These are phyloP conservation scores for Cotesia typhae DNA, from an alignment of 1,140 invertebrate genomes.

Conservation along the genomic window DNA sequence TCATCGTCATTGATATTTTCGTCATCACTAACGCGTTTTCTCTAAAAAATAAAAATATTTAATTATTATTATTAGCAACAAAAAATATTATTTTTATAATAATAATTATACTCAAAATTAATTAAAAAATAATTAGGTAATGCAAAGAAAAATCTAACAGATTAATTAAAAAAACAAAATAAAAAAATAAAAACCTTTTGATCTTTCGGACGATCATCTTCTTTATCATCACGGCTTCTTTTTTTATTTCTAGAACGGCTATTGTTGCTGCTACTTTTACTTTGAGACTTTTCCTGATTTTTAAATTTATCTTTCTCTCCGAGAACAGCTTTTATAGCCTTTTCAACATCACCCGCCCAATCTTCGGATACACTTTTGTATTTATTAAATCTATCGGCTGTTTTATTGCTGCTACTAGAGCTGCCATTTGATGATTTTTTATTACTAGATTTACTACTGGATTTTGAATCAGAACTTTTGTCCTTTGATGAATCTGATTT, in stretches of 20 bases:
- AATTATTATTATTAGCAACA: slow-evolving; percentile 32
- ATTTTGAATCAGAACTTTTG: slow-evolving; percentile 55
- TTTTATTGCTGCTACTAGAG: slow-evolving; percentile 39
- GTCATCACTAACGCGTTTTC: slow-evolving; percentile 58
- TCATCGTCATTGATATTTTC: slow-evolving; percentile 75
- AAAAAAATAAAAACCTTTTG: slow-evolving; percentile 47
- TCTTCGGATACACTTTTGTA: slow-evolving; percentile 71
- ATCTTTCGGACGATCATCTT: slow-evolving; percentile 64
- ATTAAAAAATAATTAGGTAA: slow-evolving; percentile 1
- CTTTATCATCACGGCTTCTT: slow-evolving; percentile 62
- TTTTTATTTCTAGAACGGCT: slow-evolving; percentile 52
- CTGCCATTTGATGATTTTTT: slow-evolving; percentile 33
- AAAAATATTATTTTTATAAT: slow-evolving; percentile 13
- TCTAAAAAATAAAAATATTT: slow-evolving; percentile 46
- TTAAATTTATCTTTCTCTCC: slow-evolving; percentile 62
- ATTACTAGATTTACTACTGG: slow-evolving; percentile 51
- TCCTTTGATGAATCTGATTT: slow-evolving; percentile 49
- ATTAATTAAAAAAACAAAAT: slow-evolving; percentile 1
- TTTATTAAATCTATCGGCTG: slow-evolving; percentile 52
- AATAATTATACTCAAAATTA: neutral
- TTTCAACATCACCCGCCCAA: slow-evolving; percentile 80
- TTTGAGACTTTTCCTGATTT: slow-evolving; percentile 67
- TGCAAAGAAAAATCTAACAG: neutral
- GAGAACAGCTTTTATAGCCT: slow-evolving; percentile 74
- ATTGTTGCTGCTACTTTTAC: slow-evolving; percentile 57